Evolutionary conservation across 2,797 vertebrate genomes (phyloP).

Genomic region (Sternotherus odoratus): DNA sequence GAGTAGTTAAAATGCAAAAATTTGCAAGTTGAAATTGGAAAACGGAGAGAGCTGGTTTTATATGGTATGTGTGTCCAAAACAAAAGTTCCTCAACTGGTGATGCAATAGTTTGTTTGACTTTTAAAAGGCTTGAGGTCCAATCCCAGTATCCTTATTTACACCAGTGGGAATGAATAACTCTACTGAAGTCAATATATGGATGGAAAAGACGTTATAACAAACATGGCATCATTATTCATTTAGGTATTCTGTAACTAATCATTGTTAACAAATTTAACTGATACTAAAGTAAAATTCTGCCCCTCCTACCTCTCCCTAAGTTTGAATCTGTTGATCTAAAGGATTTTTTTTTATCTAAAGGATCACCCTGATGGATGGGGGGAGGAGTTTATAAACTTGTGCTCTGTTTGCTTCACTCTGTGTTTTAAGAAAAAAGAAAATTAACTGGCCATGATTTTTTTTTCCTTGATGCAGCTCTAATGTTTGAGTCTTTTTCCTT

Average conservation of each 20-base stretch:
- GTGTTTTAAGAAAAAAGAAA: neutral
- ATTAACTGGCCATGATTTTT: neutral
- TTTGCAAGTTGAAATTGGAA: neutral
- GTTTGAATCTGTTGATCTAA: neutral
- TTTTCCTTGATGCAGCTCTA: neutral
- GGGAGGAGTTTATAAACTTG: rapidly evolving
- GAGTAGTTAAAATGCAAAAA: neutral
- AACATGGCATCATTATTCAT: neutral
- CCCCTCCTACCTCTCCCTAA: neutral
- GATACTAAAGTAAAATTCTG: neutral
- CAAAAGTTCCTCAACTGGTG: neutral
- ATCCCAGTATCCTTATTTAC: neutral
- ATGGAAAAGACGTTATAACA: neutral
- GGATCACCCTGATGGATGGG: neutral
- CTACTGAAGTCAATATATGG: neutral
- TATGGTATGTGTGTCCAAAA: neutral
- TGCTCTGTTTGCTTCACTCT: neutral
- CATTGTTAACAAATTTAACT: neutral
- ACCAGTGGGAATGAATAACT: neutral
- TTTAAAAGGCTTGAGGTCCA: neutral
- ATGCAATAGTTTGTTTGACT: neutral
- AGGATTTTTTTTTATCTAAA: neutral
- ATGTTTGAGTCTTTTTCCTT: neutral
- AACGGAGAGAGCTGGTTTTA: neutral
- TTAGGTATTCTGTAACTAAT: neutral